phyloP scores from a whole-genome alignment of 2,888 invertebrate species.

The Himalopsyche japonica region DNA sequence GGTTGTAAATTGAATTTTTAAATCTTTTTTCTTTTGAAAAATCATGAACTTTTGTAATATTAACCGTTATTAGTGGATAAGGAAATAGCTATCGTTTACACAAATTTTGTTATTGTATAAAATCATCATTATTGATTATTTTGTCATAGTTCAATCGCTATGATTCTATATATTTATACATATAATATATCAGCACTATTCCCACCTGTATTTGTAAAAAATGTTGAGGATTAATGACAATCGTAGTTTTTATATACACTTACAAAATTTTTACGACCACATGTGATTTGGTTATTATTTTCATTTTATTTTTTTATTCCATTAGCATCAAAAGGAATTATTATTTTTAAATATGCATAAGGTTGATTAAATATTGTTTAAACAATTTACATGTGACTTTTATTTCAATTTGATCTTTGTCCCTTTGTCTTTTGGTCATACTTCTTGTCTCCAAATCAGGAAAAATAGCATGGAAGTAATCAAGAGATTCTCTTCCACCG shows the following conservation, averaged over 20 bases:
- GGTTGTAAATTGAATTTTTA: background rate
- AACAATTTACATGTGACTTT: constrained; percentile 9
- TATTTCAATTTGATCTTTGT: background rate
- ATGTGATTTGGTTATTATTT: constrained; percentile 39
- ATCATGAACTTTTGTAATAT: background rate
- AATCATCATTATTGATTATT: constrained; percentile 16
- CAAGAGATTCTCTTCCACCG: no score
- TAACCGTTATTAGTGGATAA: constrained; percentile 6
- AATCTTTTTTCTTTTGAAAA: background rate
- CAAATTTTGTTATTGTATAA: constrained; percentile 18
- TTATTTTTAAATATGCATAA: constrained; percentile 36
- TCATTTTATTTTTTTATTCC: constrained; percentile 32
- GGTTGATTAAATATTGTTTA: constrained; percentile 35
- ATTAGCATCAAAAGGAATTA: constrained; percentile 29
- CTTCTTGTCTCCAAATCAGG: no score
- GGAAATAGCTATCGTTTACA: constrained; percentile 19
- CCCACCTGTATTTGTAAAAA: constrained; percentile 36
- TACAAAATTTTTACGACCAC: constrained; percentile 34
- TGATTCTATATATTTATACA: background rate
- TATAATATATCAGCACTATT: constrained; percentile 21
- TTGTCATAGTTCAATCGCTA: constrained; percentile 4
- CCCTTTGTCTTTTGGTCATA: no score
- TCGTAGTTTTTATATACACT: constrained; percentile 39
- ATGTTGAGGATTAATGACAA: constrained; percentile 39
- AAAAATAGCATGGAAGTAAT: no score